Conservation (phyloP, 2,888 invertebrate genomes). For the Syritta pipiens region DNA sequence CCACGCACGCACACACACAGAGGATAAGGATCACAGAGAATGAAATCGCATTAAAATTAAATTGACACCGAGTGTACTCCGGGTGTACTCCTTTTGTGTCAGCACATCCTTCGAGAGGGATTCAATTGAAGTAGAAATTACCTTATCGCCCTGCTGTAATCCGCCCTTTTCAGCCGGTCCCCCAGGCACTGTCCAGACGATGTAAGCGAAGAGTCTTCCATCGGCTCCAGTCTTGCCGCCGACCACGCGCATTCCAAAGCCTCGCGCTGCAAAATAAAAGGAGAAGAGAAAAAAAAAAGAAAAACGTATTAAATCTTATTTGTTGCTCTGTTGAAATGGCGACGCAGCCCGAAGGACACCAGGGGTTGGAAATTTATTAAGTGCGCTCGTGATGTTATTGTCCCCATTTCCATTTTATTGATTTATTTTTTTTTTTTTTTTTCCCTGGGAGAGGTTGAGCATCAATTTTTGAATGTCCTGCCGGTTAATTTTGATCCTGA, state of each 20-base stretch:
- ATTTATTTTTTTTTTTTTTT: constrained; percentile 39
- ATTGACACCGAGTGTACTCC: constrained; percentile 49
- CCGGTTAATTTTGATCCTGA: constrained; percentile 27
- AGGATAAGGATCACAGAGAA: constrained; percentile 31
- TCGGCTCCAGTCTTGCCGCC: constrained; percentile 93
- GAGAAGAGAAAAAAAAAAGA: constrained; percentile 9
- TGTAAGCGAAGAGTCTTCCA: constrained; percentile 92
- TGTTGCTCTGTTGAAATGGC: constrained; percentile 28
- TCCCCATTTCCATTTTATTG: constrained; percentile 53
- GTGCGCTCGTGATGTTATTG: constrained; percentile 47
- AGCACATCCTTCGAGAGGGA: no score
- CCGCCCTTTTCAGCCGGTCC: constrained; percentile 95
- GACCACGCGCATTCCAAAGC: constrained; percentile 96
- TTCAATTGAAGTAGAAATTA: constrained; percentile 76
- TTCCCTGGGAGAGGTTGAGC: no score
- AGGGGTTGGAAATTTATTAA: constrained; percentile 49
- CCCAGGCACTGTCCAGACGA: constrained; percentile 94
- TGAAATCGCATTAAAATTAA: constrained; percentile 51
- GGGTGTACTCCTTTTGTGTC: constrained; percentile 25
- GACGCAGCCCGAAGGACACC: constrained; percentile 26
- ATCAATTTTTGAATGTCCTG: constrained; percentile 39
- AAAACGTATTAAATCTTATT: constrained; percentile 60
- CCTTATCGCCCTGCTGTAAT: constrained; percentile 93
- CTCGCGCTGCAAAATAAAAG: constrained; percentile 83
- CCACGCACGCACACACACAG: neutral